Base-by-base conservation (phyloP, 1,140 invertebrate species). In the Procambarus clarkii region DNA sequence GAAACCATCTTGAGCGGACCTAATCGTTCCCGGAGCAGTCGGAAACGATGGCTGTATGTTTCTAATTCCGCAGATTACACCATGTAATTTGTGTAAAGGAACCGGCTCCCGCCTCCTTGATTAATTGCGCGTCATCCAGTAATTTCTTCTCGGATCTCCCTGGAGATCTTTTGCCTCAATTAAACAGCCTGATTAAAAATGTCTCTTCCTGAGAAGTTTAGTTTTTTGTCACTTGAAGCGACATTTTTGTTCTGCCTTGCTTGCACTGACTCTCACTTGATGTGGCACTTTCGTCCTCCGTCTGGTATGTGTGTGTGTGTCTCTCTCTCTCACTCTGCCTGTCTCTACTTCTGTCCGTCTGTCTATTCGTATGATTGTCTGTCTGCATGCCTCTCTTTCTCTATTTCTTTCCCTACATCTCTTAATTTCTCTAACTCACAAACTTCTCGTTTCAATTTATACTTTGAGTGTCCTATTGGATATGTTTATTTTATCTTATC, bases 71-170 rank as follows among this genome's bases (percentile, higher is more conserved):
- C 48, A 91, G 88, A 91, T 91, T 91, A 91, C 64, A 91, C 81
- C 85, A 79, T 91, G 88, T 91, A 91, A 91, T 91, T 91, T 91
- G 88, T 85, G 88, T 85, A 84, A 91, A 85, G 82, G 88, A 84
- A 85, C 34, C 78, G 21, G 21, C 64, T 50, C 64, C 18, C n/a
- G 80, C 46, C 74, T 50, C 76, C 44, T 69, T 91, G 88, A 91
- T 91, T 91, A 91, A 91, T 91, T 91, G 84, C 85, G 88, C 88
- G 88, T 91, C 88, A 91, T 84, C 88, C 82, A 91, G 88, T 91
- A 91, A 91, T 91, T 91, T 91, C 88, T 91, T 91, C 81, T 71
- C 46, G 88, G 69, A 58, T 91, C 88, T 83, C 88, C 48, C 24
- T 58, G 77, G 88, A 54, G 76, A 86, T 78, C 82, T 85, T 78